phyloP scores from a whole-genome alignment of 1,140 invertebrate species.

The Sycobia sp. region DNA sequence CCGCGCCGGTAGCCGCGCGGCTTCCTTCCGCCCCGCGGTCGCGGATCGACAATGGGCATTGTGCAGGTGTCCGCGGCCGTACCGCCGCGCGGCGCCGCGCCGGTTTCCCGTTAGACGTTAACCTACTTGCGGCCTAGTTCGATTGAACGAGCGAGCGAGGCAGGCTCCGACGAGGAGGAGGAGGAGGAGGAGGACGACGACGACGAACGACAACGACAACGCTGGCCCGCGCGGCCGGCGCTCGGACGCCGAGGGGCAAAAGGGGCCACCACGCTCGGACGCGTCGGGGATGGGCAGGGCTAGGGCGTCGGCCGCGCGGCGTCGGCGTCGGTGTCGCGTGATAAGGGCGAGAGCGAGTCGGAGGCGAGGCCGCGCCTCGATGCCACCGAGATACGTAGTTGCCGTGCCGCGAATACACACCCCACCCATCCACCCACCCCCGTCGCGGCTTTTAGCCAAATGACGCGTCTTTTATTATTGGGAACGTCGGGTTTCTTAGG shows the following conservation, averaged over 20 bases:
- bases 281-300: not conserved
- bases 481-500: slow-evolving; percentile 34
- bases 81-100: slow-evolving; percentile 36
- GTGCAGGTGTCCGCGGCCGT: slow-evolving; percentile 42
- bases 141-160: slow-evolving; percentile 55
- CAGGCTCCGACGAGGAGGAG: not conserved
- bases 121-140: slow-evolving; percentile 56
- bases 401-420: slow-evolving; percentile 38
- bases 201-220: too few species aligned
- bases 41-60: slow-evolving; percentile 50
- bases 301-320: not conserved
- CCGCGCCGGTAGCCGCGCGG: not conserved
- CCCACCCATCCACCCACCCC: not conserved
- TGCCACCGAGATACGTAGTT: slow-evolving; percentile 32
- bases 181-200: not conserved
- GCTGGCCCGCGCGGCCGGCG: too few species aligned
- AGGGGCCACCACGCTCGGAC: too few species aligned
- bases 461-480: slow-evolving; percentile 57
- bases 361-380: slow-evolving; percentile 54
- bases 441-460: slow-evolving; percentile 55
- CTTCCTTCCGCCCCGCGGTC: slow-evolving; percentile 15
- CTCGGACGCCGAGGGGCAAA: too few species aligned
- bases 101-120: slow-evolving; percentile 53
- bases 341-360: slow-evolving; percentile 50
- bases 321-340: slow-evolving; percentile 40